Conservation (phyloP, 2,113 vertebrate genomes). For the Myiozetetes cayanensis region DNA sequence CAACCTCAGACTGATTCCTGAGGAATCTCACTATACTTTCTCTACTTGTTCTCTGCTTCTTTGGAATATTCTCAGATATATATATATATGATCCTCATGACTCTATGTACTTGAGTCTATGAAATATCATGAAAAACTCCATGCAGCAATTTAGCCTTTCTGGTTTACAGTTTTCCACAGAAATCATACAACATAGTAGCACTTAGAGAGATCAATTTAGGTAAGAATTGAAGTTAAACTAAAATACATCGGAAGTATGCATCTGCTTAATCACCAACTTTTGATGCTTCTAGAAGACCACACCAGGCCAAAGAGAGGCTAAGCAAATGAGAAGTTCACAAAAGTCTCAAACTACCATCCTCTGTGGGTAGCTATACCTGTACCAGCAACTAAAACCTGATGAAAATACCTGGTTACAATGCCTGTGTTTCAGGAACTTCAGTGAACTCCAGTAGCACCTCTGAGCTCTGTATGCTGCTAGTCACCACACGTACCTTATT, state of each 20-base stretch:
- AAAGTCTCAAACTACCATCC: neutral
- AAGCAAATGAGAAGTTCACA: neutral
- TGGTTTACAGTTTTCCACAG: neutral
- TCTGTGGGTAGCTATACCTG: neutral
- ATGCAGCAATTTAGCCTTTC: neutral
- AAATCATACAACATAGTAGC: slow-evolving; percentile 1
- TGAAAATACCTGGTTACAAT: neutral
- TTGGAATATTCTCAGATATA: neutral
- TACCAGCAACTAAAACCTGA: neutral
- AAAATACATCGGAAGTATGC: neutral
- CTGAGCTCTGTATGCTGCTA: neutral
- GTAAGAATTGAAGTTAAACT: neutral
- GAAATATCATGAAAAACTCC: neutral
- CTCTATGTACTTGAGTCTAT: neutral
- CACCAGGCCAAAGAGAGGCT: neutral
- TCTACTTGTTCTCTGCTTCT: neutral
- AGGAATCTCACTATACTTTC: neutral
- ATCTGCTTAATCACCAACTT: neutral
- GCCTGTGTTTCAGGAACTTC: neutral
- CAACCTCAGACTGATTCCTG: neutral
- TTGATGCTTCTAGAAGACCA: neutral
- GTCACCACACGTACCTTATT: neutral
- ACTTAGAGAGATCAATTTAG: neutral
- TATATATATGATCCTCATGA: neutral
- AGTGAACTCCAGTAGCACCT: neutral